These are phyloP conservation scores for Lamellibrachia satsuma DNA, from an alignment of 2,888 invertebrate genomes.

Conservation along the genomic window DNA sequence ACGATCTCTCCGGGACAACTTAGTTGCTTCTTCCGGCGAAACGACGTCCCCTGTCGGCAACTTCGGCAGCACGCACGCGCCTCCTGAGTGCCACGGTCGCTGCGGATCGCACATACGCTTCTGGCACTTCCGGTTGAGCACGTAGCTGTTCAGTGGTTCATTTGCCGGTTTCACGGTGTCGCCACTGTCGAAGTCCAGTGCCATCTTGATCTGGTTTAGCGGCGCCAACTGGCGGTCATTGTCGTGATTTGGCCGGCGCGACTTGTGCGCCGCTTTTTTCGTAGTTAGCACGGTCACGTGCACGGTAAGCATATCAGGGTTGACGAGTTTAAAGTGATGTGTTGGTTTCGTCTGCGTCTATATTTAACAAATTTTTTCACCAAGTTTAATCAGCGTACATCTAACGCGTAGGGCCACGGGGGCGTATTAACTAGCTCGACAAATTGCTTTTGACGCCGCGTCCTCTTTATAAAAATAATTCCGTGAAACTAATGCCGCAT, in stretches of 20 bases:
- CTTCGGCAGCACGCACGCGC: neutral
- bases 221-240: slow-evolving; percentile 17
- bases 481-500: neutral
- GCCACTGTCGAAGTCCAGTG: slow-evolving; percentile 3
- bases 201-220: neutral
- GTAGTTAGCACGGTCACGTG: neutral
- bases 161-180: neutral
- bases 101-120: neutral
- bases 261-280: neutral
- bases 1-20: neutral
- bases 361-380: neutral
- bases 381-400: neutral
- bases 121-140: neutral
- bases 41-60: neutral
- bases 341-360: neutral
- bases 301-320: neutral
- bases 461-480: neutral
- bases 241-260: neutral
- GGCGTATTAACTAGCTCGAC: neutral
- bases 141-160: neutral
- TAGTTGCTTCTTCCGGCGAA: neutral
- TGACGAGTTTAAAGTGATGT: neutral
- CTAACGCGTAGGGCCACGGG: neutral
- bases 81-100: neutral
- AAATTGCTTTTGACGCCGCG: neutral